Conservation (phyloP, 2,888 invertebrate species). For the Conops quadrifasciatus region DNA sequence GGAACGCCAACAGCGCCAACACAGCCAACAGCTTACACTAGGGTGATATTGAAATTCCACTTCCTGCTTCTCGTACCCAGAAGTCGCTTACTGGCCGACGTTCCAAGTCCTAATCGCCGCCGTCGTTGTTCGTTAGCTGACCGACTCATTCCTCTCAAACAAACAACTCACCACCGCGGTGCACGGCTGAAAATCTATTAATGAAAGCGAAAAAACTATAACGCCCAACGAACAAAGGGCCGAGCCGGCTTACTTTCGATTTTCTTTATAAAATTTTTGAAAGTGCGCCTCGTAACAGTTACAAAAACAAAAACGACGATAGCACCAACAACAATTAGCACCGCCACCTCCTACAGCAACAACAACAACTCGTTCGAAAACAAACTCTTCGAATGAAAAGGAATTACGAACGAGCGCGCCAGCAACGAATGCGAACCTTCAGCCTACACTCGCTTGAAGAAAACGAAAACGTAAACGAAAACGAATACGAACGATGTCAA, state of each 20-base stretch:
- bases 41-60: conserved; percentile 29
- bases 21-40: background rate
- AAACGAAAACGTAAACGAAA: too few species aligned
- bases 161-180: background rate
- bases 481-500: background rate
- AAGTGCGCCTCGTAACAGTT: background rate
- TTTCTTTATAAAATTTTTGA: conserved; percentile 6
- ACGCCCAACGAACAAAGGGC: background rate
- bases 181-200: background rate
- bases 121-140: too few species aligned
- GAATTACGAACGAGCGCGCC: too few species aligned
- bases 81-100: background rate
- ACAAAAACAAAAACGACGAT: background rate
- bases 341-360: background rate
- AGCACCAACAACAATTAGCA: background rate
- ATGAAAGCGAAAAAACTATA: too few species aligned
- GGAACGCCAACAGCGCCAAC: background rate
- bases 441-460: too few species aligned
- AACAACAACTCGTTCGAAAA: too few species aligned
- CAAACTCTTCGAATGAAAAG: too few species aligned
- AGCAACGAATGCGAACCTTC: too few species aligned
- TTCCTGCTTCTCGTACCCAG: background rate
- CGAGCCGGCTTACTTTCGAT: conserved; percentile 11
- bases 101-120: too few species aligned
- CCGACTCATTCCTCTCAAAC: too few species aligned